phyloP scores from a whole-genome alignment of 1,140 invertebrate species.

The Zaprionus nigranus region DNA sequence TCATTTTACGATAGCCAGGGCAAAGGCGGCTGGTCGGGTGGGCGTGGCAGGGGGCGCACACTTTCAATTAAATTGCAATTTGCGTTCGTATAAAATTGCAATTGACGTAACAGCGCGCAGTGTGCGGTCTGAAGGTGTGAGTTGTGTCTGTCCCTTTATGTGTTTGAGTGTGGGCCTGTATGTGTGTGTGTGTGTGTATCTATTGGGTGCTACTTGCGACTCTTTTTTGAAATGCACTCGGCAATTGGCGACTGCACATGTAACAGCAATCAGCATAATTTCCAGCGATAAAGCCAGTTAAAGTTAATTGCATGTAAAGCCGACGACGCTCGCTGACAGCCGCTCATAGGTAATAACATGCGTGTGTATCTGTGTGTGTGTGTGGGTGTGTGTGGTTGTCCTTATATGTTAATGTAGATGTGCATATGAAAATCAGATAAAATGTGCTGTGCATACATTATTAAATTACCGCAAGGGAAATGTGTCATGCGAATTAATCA shows the following conservation, averaged over 20 bases:
- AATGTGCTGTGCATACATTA: not conserved
- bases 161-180: conserved; percentile 7
- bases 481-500: conserved; percentile 21
- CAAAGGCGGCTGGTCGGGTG: not conserved
- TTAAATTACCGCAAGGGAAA: conserved; percentile 14
- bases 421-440: conserved; percentile 26
- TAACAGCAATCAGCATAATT: conserved; percentile 48
- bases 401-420: not conserved
- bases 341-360: conserved; percentile 32
- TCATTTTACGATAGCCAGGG: not conserved
- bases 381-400: not conserved
- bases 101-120: conserved; percentile 42
- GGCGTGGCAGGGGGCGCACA: not conserved
- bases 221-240: conserved; percentile 35
- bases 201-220: conserved; percentile 12
- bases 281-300: conserved; percentile 51
- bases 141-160: conserved; percentile 1
- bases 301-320: conserved; percentile 55
- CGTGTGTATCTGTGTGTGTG: conserved; percentile 4
- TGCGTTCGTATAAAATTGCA: conserved; percentile 56
- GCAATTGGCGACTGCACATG: conserved; percentile 38
- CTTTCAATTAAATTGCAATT: conserved; percentile 77
- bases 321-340: conserved; percentile 25
- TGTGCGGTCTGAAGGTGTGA: conserved; percentile 2
- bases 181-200: conserved; percentile 4